A percentile compares a stretch with the other conserved stretches of the same genome.
These are phyloP conservation scores for Spheniscus mendiculus DNA, from an alignment of 2,113 vertebrate genomes.

Conservation along the genomic window DNA sequence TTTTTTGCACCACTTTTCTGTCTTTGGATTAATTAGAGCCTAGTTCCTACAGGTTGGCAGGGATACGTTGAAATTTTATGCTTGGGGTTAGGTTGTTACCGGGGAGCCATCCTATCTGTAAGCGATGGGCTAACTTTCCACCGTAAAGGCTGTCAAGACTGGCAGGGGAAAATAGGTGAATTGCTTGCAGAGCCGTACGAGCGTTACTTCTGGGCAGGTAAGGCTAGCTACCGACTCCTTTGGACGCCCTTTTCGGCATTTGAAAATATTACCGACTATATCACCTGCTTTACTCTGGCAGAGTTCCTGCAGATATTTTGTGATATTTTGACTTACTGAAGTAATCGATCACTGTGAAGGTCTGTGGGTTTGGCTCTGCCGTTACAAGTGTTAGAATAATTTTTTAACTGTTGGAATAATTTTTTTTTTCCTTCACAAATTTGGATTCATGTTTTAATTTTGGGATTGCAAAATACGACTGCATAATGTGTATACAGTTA, in stretches of 20 bases:
- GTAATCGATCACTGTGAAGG: not conserved
- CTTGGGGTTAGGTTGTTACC: not conserved
- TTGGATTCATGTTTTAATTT: not conserved
- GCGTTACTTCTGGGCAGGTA: not conserved
- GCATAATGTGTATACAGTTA: not conserved
- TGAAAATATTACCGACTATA: accelerated
- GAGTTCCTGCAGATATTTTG: not conserved
- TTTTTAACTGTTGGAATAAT: not conserved
- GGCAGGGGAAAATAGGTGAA: not conserved
- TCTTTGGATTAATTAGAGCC: not conserved
- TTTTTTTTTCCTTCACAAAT: not conserved
- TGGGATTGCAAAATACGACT: not conserved
- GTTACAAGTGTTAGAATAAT: not conserved
- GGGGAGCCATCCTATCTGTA: not conserved
- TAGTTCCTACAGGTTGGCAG: not conserved
- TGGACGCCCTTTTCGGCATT: not conserved
- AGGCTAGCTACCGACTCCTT: not conserved
- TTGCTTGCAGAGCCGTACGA: not conserved
- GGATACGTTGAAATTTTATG: not conserved
- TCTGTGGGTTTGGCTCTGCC: not conserved
- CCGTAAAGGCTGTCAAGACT: not conserved
- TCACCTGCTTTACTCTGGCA: not conserved
- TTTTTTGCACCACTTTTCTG: not conserved
- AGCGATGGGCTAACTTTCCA: not conserved
- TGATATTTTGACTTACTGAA: not conserved